Conservation (phyloP, 2,113 vertebrate species). For the Sylvicapra grimmia region DNA sequence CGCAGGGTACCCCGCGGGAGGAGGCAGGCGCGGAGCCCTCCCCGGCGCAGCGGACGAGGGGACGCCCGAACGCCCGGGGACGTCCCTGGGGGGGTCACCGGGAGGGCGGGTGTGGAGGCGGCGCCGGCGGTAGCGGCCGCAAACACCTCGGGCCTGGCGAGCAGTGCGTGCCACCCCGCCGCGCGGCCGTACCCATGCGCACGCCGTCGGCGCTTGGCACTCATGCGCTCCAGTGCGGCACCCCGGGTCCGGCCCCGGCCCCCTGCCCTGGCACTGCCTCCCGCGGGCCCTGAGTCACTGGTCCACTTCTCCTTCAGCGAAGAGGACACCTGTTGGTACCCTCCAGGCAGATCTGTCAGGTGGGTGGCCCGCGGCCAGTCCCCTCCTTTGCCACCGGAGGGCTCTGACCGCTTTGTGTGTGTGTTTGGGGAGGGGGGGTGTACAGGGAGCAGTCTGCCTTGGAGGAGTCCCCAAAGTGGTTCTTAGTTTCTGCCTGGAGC, state of each 20-base stretch:
- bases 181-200: slow-evolving; percentile 10
- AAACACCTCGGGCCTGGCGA: background rate
- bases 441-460: background rate
- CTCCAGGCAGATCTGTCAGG: slow-evolving; percentile 72
- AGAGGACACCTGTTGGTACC: slow-evolving; percentile 72
- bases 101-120: slow-evolving; percentile 41
- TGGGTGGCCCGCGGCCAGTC: slow-evolving; percentile 50
- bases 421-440: background rate
- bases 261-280: slow-evolving; percentile 57
- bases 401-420: background rate
- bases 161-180: background rate
- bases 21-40: background rate
- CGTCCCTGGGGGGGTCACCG: slow-evolving; percentile 20
- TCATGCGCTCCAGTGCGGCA: slow-evolving; percentile 40
- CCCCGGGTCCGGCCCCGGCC: slow-evolving; percentile 52
- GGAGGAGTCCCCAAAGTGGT: background rate
- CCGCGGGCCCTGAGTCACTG: slow-evolving; percentile 22
- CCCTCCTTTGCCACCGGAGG: background rate
- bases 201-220: background rate
- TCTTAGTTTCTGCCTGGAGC: background rate
- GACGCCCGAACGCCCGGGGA: background rate
- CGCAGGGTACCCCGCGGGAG: background rate
- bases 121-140: background rate
- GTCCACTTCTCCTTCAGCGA: slow-evolving; percentile 77
- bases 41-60: background rate